A percentile compares a stretch with the other conserved stretches of the same genome.
phyloP scores from a whole-genome alignment of 2,888 invertebrate genomes.

The Oxytorus armatus region DNA sequence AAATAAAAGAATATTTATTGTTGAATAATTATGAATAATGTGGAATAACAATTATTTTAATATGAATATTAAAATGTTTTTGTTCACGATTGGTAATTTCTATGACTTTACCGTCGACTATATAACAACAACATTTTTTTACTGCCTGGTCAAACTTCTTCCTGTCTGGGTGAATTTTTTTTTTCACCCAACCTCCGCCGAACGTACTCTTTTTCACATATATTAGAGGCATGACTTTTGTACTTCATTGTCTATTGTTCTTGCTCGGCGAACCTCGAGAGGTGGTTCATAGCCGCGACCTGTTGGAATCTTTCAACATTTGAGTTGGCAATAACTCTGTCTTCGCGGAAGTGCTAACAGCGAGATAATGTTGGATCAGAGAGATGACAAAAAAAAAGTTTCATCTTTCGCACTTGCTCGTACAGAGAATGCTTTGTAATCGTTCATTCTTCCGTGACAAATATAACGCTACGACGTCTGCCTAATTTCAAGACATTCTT shows the following conservation, averaged over 20 bases:
- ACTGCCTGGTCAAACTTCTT: not conserved
- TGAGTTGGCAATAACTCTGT: conserved; percentile 13
- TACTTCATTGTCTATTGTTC: not conserved
- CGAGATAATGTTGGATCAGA: conserved; percentile 10
- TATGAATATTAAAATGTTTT: no score
- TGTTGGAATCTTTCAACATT: conserved; percentile 22
- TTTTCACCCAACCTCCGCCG: not conserved
- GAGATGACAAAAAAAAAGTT: not conserved
- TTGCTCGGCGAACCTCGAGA: not conserved
- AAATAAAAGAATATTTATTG: no score
- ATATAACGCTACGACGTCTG: no score
- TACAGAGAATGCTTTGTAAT: no score
- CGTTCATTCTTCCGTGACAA: no score
- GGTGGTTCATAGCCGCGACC: not conserved
- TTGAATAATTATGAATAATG: no score
- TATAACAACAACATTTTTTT: no score
- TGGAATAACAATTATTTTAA: no score
- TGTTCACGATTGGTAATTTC: no score
- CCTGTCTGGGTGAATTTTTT: conserved; percentile 2
- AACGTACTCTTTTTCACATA: no score
- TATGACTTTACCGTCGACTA: no score
- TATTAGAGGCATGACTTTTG: not conserved
- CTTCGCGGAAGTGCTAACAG: conserved; percentile 7
- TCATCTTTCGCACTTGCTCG: conserved; percentile 5
- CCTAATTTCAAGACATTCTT: no score